Evolutionary conservation across 2,797 vertebrate genomes (phyloP), one percentile per base, ranked within the genome.

Genomic region (Gadopsis marmoratus): DNA sequence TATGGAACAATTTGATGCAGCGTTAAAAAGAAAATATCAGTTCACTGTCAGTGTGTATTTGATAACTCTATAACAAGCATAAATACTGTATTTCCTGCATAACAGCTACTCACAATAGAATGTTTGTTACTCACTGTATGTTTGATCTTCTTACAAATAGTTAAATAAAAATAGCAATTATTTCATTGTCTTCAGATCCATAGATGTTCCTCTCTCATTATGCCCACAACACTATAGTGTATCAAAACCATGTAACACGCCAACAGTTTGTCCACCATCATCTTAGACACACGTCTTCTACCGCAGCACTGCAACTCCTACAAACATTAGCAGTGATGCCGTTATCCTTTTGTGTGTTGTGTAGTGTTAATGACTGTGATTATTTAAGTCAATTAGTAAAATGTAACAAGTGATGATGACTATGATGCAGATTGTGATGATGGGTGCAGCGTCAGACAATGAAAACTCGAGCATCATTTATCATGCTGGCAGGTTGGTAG

Each of bases 391-490:
- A 14, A 47, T 62, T 12, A 55, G 39, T 48, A 59, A 51, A n/a
- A 0, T 33, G 55, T 66, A 11, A 39, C 37, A 39, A 0, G 35
- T 43, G 72, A 67, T 63, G 70, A 83, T 68, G 43, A 55, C 31
- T 48, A 48, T 56, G 50, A 73, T 75, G 71, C 26, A 76, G 68
- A 88, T 74, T 74, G 43, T 26, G 31, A 78, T 68, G 35, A 78
- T 60, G 59, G 65, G 35, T 19, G 48, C 26, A 61, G 41, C 37
- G 61, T 79, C 26, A 58, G 69, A 75, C 37, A 78, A 61, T 56
- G 35, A 63, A 71, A 61, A 53, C 39, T 51, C 3, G 37, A 43
- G 71, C n/a, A 4, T 17, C 67, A 65, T 74, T 62, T 26, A 41
- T 77, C 6, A 69, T 16, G 1, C 7, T 50, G 43, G 3, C 17